phyloP scores from a whole-genome alignment of 2,888 invertebrate species.

The Cacoxenus indagator region DNA sequence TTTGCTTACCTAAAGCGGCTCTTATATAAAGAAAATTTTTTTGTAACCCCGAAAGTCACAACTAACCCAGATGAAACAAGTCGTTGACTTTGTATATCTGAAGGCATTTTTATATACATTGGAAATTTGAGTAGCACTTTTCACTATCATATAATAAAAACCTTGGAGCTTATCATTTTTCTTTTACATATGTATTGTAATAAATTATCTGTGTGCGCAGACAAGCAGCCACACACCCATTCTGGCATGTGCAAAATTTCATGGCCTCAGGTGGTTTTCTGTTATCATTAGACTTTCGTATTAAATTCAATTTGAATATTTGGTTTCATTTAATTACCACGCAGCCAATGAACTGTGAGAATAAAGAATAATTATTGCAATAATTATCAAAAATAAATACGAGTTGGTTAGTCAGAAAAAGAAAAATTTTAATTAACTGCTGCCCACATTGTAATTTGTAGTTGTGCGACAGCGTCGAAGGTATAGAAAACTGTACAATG shows the following conservation, averaged over 20 bases:
- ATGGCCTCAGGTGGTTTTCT: conserved; percentile 1
- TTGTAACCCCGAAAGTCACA: no score
- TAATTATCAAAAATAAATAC: neutral
- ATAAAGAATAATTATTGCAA: neutral
- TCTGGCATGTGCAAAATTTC: neutral
- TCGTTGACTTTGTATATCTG: no score
- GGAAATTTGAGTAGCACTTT: no score
- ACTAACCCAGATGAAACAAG: no score
- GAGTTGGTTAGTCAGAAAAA: neutral
- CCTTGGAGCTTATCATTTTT: no score
- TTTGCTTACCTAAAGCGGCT: no score
- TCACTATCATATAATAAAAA: no score
- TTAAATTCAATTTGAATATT: neutral
- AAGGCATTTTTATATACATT: no score
- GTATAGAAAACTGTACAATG: conserved; percentile 48
- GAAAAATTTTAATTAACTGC: neutral
- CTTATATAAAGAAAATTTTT: no score
- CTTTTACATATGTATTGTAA: no score
- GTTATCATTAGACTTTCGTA: neutral
- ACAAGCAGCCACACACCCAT: neutral
- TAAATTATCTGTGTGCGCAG: conserved; percentile 13
- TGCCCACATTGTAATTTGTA: neutral
- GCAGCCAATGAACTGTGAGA: neutral
- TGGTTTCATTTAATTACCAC: neutral
- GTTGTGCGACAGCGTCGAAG: conserved; percentile 9